phyloP scores from a whole-genome alignment of 2,888 invertebrate genomes.

The Pseudanteris insignis region DNA sequence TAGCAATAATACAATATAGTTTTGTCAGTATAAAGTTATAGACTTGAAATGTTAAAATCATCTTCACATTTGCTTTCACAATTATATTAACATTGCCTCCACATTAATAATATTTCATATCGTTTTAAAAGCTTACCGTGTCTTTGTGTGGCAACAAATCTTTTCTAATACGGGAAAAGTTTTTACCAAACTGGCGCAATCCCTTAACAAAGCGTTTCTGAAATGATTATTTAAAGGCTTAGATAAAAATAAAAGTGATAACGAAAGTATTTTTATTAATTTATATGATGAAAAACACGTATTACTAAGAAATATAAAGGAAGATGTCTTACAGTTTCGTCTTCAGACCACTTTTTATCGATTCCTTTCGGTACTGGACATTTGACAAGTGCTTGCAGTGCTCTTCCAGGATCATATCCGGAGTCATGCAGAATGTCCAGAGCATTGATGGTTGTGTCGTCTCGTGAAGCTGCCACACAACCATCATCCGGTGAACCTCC shows the following conservation, averaged over 20 bases:
- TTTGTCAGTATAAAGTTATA: too few species aligned
- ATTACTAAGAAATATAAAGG: too few species aligned
- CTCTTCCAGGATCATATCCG: conserved; percentile 95
- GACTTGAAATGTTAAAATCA: too few species aligned
- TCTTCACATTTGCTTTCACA: too few species aligned
- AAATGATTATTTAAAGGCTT: too few species aligned
- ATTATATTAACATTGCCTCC: too few species aligned
- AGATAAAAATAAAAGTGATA: too few species aligned
- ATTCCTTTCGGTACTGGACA: conserved; percentile 97
- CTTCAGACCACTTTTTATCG: conserved; percentile 98
- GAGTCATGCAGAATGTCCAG: conserved; percentile 95
- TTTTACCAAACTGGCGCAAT: conserved; percentile 97
- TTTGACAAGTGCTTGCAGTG: conserved; percentile 94
- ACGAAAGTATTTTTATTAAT: too few species aligned
- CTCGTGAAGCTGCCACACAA: conserved; percentile 94
- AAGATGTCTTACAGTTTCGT: conserved; percentile 85
- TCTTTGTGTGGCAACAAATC: conserved; percentile 97
- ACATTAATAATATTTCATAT: too few species aligned
- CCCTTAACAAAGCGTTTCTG: conserved; percentile 98
- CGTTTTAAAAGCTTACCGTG: conserved; percentile 83
- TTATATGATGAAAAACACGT: too few species aligned
- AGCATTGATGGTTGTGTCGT: conserved; percentile 97
- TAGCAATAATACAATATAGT: too few species aligned
- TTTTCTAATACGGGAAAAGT: conserved; percentile 97
- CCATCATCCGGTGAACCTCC: conserved; percentile 97